A percentile compares a stretch with the other conserved stretches of the same genome.
phyloP scores from a whole-genome alignment of 2,113 vertebrate genomes.

The Brachyistius frenatus region DNA sequence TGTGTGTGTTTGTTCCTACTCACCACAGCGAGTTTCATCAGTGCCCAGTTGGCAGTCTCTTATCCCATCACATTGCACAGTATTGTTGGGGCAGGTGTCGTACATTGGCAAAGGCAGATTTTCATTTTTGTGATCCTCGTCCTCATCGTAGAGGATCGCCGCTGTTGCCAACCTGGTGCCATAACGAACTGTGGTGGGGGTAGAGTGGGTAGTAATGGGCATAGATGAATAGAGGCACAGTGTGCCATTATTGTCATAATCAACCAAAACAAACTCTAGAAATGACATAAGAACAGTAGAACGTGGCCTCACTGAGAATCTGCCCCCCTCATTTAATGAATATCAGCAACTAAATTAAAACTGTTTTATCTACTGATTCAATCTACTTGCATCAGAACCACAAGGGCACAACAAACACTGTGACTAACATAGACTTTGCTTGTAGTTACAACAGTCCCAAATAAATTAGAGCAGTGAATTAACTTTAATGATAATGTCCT shows the following conservation, averaged over 20 bases:
- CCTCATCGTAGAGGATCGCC: accelerated
- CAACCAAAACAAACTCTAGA: background rate
- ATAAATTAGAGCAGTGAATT: conserved; percentile 8
- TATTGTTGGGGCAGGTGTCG: conserved; percentile 73
- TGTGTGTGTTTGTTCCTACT: conserved; percentile 26
- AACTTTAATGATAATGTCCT: conserved; percentile 25
- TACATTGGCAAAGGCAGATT: accelerated
- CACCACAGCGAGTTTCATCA: conserved; percentile 80
- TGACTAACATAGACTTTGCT: background rate
- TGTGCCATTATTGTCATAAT: too few relatives aligned
- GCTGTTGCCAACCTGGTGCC: conserved; percentile 28
- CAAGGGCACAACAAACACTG: background rate
- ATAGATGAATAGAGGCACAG: background rate
- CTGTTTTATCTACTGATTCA: too few relatives aligned
- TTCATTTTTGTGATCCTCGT: background rate
- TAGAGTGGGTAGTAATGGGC: background rate
- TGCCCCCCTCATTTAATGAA: too few relatives aligned
- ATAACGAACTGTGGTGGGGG: conserved; percentile 67
- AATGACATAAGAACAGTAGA: conserved; percentile 4
- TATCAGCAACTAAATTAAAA: too few relatives aligned
- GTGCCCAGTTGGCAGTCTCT: conserved; percentile 67
- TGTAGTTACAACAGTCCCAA: conserved; percentile 1
- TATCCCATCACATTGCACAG: conserved; percentile 67
- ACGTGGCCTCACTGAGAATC: background rate
- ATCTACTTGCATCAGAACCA: background rate